These are phyloP conservation scores for Drosophila setifemur DNA, from an alignment of 1,140 invertebrate species.

Conservation along the genomic window DNA sequence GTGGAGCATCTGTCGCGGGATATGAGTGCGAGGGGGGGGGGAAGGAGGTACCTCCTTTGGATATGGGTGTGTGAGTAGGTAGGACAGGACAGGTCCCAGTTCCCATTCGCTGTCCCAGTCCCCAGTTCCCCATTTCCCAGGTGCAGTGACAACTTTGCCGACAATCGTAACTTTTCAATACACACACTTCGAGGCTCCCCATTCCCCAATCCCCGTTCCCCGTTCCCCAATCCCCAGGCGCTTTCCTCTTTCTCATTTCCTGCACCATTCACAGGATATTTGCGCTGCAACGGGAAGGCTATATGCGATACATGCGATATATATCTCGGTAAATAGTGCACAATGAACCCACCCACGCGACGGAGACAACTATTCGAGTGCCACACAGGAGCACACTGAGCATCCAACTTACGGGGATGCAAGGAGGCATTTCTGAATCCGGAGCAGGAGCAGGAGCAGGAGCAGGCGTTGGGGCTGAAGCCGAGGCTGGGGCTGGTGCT, in stretches of 20 bases:
- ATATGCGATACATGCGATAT: no score
- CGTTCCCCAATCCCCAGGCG: no score
- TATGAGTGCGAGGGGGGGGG: neutral
- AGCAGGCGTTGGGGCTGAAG: neutral
- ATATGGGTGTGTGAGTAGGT: neutral
- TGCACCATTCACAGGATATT: no score
- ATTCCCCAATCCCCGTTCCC: neutral
- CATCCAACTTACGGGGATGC: neutral
- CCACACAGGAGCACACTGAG: neutral
- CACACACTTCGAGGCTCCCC: no score
- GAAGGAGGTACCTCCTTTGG: no score
- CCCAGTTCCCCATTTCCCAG: no score
- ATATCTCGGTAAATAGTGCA: no score
- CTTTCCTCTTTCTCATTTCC: no score
- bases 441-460: neutral
- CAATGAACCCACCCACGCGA: slow-evolving; percentile 49
- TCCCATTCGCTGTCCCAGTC: no score
- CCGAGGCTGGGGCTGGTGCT: neutral
- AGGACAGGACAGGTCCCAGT: slow-evolving; percentile 3
- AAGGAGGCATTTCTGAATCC: neutral
- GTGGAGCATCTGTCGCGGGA: neutral
- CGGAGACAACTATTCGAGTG: slow-evolving; percentile 18
- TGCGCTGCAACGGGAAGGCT: no score
- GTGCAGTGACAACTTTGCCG: slow-evolving; percentile 28
- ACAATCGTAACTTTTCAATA: slow-evolving; percentile 10